A percentile compares a stretch with the other conserved stretches of the same genome.
phyloP scores from a whole-genome alignment of 2,113 vertebrate species.

The Marmota flaviventris region DNA sequence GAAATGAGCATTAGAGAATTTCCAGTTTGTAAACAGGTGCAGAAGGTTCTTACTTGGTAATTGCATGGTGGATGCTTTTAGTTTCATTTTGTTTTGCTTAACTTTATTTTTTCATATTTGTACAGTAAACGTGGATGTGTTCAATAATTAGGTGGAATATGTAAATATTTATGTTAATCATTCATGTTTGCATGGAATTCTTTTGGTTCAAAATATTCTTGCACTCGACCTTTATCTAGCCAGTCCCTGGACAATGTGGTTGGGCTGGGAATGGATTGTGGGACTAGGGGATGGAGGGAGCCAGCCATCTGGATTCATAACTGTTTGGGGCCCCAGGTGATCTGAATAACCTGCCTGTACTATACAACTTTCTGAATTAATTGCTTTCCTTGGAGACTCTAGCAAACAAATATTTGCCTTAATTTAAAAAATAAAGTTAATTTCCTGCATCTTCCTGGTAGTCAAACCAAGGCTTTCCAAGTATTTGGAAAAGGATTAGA shows the following conservation, averaged over 20 bases:
- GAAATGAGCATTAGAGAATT: background rate
- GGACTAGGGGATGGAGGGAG: background rate
- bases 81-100: slow-evolving; percentile 44
- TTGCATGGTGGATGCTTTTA: background rate
- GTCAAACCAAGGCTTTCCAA: slow-evolving; percentile 47
- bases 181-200: background rate
- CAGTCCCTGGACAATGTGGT: background rate
- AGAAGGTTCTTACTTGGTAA: background rate
- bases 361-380: slow-evolving; percentile 1
- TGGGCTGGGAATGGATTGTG: background rate
- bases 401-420: slow-evolving; percentile 70
- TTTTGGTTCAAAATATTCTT: slow-evolving; percentile 21
- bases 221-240: background rate
- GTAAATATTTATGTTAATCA: slow-evolving; percentile 38
- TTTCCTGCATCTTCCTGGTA: slow-evolving; percentile 48
- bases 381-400: slow-evolving; percentile 63
- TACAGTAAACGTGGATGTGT: slow-evolving; percentile 19
- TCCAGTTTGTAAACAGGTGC: background rate
- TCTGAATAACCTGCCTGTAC: background rate
- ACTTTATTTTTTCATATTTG: slow-evolving; percentile 51
- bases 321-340: background rate
- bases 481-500: slow-evolving; percentile 72
- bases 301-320: background rate
- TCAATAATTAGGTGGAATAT: slow-evolving; percentile 23
- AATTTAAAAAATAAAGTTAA: slow-evolving; percentile 45